Percentiles rank a stretch among this genome's conserved stretches.
phyloP scores from a whole-genome alignment of 2,888 invertebrate genomes.

The Lycia hirtaria region DNA sequence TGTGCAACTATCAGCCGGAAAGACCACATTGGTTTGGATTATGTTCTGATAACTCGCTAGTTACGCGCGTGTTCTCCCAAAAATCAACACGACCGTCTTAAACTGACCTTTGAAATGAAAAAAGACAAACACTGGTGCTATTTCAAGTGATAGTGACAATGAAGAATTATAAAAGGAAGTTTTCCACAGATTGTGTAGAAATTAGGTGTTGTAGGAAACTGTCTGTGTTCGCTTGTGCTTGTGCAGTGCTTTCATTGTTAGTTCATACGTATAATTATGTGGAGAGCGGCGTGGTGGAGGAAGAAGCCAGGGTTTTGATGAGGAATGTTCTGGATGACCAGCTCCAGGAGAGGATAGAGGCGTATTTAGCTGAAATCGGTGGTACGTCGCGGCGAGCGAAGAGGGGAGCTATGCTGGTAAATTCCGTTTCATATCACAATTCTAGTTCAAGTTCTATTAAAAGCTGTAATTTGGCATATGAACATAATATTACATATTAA shows the following conservation, averaged over 20 bases:
- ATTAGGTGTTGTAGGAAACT: conserved; percentile 63
- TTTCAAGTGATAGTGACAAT: no score
- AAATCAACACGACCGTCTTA: conserved; percentile 9
- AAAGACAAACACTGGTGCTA: no score
- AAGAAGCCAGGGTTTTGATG: conserved; percentile 52
- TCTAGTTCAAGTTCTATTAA: no score
- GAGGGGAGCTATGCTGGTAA: conserved; percentile 78
- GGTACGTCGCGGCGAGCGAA: conserved; percentile 57
- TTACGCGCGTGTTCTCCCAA: conserved; percentile 37
- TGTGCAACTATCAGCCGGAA: conserved; percentile 80
- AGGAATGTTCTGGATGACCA: conserved; percentile 61
- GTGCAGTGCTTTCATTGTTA: conserved; percentile 69
- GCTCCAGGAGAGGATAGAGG: conserved; percentile 65
- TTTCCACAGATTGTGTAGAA: conserved; percentile 45
- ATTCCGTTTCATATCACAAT: conserved; percentile 32
- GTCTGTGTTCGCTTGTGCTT: conserved; percentile 68
- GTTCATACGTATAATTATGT: conserved; percentile 69
- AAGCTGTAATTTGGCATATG: no score
- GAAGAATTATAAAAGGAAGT: conserved; percentile 48
- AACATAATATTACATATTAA: no score
- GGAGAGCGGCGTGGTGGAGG: conserved; percentile 48
- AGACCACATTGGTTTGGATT: conserved; percentile 71
- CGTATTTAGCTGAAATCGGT: conserved; percentile 55
- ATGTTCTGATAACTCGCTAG: conserved; percentile 63
- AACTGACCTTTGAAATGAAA: not conserved